Conservation (phyloP, 2,113 vertebrate genomes). For the Phyllostomus discolor region DNA sequence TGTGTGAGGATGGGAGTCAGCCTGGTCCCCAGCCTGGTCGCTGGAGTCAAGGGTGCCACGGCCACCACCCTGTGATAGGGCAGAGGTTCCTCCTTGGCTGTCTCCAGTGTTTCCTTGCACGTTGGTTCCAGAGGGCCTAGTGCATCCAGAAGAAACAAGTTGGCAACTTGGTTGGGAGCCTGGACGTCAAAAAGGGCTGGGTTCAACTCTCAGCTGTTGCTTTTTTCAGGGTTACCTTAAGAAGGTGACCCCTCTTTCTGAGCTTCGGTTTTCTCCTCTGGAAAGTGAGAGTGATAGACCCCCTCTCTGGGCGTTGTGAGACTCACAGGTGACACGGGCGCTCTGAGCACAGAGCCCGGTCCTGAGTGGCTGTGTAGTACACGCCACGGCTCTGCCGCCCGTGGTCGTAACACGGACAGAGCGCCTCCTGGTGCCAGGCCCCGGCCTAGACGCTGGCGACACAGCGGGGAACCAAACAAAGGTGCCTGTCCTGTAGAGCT, state of each 20-base stretch:
- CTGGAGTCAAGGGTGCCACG: too few relatives aligned
- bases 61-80: background rate
- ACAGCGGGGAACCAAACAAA: background rate
- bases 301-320: background rate
- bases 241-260: background rate
- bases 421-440: rapidly evolving
- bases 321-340: rapidly evolving
- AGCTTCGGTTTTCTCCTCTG: background rate
- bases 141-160: background rate
- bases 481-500: background rate
- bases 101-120: rapidly evolving
- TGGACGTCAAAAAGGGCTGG: background rate
- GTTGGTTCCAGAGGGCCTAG: background rate
- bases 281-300: background rate
- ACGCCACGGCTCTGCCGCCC: rapidly evolving
- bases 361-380: background rate
- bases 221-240: background rate
- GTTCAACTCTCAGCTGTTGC: background rate
- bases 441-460: rapidly evolving
- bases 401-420: rapidly evolving
- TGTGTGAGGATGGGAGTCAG: background rate
- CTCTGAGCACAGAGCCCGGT: background rate
- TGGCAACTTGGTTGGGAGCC: rapidly evolving
- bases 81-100: background rate
- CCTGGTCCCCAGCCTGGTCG: background rate